phyloP scores from a whole-genome alignment of 2,888 invertebrate species.

The Corbicula japonica region DNA sequence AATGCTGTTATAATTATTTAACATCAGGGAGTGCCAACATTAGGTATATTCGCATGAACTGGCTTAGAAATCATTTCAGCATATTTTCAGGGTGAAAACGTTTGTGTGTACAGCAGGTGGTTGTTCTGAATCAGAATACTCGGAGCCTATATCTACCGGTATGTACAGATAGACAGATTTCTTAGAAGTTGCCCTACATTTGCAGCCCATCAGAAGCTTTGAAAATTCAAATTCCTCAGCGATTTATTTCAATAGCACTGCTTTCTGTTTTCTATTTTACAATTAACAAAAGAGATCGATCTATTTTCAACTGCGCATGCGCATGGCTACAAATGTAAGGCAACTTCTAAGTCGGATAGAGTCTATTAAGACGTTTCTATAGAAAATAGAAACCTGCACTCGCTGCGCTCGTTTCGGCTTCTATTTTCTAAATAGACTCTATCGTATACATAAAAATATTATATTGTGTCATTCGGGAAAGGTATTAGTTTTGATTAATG shows the following conservation, averaged over 20 bases:
- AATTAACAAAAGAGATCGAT: neutral
- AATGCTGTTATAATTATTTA: neutral
- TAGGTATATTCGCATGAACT: neutral
- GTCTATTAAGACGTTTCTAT: too few species aligned
- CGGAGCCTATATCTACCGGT: slow-evolving; percentile 37
- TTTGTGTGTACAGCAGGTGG: slow-evolving; percentile 44
- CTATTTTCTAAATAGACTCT: too few species aligned
- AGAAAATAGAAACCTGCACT: too few species aligned
- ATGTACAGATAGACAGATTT: neutral
- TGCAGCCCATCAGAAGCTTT: neutral
- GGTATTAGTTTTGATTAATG: too few species aligned
- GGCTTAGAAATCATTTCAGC: neutral
- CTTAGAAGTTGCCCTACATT: neutral
- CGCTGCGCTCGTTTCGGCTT: too few species aligned
- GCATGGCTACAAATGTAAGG: neutral
- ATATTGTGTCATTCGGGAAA: too few species aligned
- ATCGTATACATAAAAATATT: too few species aligned
- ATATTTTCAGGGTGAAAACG: slow-evolving; percentile 35
- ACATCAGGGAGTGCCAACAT: neutral
- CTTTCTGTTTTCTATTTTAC: neutral
- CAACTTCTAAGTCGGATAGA: too few species aligned
- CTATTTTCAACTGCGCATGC: neutral
- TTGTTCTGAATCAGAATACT: slow-evolving; percentile 47
- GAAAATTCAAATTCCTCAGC: neutral
- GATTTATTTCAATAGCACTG: neutral